Percentiles rank a stretch among this genome's conserved stretches.
phyloP scores from a whole-genome alignment of 2,113 vertebrate genomes.

The Cyprinodon variegatus region DNA sequence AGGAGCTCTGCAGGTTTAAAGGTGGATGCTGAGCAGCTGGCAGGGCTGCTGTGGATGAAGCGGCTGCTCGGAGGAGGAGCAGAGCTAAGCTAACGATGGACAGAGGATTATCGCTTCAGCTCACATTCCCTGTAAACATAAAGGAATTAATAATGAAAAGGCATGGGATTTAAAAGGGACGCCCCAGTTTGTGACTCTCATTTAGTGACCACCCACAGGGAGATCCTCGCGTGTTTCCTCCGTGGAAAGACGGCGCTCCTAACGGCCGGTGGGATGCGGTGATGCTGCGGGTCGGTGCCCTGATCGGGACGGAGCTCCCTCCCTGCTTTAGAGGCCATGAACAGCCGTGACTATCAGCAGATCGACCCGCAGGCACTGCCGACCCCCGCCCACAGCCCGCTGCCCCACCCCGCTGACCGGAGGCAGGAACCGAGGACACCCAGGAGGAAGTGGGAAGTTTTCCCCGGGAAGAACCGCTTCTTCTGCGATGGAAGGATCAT shows the following conservation, averaged over 20 bases:
- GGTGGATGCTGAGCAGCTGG: slow-evolving; percentile 34
- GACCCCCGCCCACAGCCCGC: slow-evolving; percentile 59
- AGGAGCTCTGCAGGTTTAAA: background rate
- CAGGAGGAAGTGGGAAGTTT: slow-evolving; percentile 88
- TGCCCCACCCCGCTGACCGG: slow-evolving; percentile 15
- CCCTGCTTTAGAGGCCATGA: slow-evolving; percentile 66
- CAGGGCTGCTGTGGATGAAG: slow-evolving; percentile 20
- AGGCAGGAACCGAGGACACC: slow-evolving; percentile 45
- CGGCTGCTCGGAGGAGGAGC: background rate
- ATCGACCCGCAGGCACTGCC: slow-evolving; percentile 80
- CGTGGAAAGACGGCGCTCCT: slow-evolving; percentile 24
- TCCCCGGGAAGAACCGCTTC: slow-evolving; percentile 93
- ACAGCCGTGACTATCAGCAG: slow-evolving; percentile 87
- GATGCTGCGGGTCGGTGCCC: slow-evolving; percentile 36
- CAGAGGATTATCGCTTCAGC: background rate
- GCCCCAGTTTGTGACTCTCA: background rate
- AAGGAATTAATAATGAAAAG: background rate
- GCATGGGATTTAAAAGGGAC: slow-evolving; percentile 5
- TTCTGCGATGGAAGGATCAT: slow-evolving; percentile 90
- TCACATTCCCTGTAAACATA: background rate
- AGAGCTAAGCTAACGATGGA: slow-evolving; percentile 17
- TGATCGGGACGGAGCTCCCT: slow-evolving; percentile 26
- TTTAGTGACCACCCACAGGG: slow-evolving; percentile 12
- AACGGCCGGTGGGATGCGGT: slow-evolving; percentile 11
- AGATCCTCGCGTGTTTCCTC: slow-evolving; percentile 21